Evolutionary conservation across 2,888 invertebrate genomes (phyloP).

Genomic region (Thalpophila matura): DNA sequence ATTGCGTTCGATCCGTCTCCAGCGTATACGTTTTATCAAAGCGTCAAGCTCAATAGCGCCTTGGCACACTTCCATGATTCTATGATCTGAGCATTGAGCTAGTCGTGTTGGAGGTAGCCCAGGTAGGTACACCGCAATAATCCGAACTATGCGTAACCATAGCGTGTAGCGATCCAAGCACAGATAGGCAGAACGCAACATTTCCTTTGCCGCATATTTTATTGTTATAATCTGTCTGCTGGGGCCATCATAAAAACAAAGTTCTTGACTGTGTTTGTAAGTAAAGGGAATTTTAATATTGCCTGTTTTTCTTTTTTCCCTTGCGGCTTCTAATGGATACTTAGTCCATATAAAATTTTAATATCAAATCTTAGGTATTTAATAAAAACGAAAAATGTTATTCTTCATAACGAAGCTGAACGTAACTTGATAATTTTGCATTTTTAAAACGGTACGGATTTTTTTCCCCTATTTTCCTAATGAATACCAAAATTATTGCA

Average conservation of each 20-base stretch:
- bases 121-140: slow-evolving; percentile 25
- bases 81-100: background rate
- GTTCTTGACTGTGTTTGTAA: background rate
- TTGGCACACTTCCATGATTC: too few relatives aligned
- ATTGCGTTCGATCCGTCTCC: too few relatives aligned
- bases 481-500: too few relatives aligned
- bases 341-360: background rate
- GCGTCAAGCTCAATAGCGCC: too few relatives aligned
- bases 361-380: too few relatives aligned
- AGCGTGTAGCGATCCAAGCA: slow-evolving; percentile 43
- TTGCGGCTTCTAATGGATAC: background rate
- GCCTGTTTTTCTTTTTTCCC: background rate
- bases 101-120: slow-evolving; percentile 5
- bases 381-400: too few relatives aligned
- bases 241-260: slow-evolving; percentile 20
- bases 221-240: slow-evolving; percentile 10
- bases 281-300: background rate
- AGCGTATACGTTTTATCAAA: too few relatives aligned
- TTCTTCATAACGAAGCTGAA: too few relatives aligned
- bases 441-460: too few relatives aligned
- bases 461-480: too few relatives aligned
- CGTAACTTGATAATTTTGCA: too few relatives aligned
- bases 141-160: slow-evolving; percentile 40
- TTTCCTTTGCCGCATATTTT: slow-evolving; percentile 48
- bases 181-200: slow-evolving; percentile 49